Conservation (phyloP, 2,888 invertebrate genomes). For the Noctua janthe region DNA sequence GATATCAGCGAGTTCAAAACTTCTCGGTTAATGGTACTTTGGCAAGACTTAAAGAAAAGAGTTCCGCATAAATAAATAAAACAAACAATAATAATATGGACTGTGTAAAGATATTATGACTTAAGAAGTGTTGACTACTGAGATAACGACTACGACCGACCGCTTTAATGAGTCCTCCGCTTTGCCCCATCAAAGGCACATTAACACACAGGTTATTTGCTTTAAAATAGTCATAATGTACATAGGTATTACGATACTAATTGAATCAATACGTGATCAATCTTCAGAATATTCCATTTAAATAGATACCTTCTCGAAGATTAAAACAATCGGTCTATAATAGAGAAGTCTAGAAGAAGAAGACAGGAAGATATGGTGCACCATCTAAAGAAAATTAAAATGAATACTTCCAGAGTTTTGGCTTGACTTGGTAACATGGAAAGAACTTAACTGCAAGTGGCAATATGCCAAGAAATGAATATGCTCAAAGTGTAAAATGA, state of each 20-base stretch:
- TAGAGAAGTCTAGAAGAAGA: neutral
- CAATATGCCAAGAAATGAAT: neutral
- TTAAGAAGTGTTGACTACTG: neutral
- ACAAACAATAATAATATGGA: neutral
- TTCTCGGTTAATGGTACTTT: neutral
- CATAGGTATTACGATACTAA: too few species aligned
- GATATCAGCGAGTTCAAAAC: neutral
- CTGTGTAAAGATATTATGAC: neutral
- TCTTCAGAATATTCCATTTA: too few species aligned
- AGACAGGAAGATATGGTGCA: neutral
- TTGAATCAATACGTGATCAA: too few species aligned
- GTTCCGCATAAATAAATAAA: neutral
- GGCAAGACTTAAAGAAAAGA: neutral
- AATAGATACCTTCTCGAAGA: too few species aligned
- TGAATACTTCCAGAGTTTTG: neutral
- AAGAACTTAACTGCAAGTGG: neutral
- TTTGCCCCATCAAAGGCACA: too few species aligned
- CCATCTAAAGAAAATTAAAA: neutral
- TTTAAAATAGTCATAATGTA: too few species aligned
- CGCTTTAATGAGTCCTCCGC: too few species aligned
- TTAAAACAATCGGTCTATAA: neutral
- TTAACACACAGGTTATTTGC: too few species aligned
- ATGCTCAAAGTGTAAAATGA: constrained; percentile 1
- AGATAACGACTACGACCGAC: neutral
- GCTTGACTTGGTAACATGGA: neutral